Conservation (phyloP, 2,888 invertebrate species). For the Lycocerus yunnanus region DNA sequence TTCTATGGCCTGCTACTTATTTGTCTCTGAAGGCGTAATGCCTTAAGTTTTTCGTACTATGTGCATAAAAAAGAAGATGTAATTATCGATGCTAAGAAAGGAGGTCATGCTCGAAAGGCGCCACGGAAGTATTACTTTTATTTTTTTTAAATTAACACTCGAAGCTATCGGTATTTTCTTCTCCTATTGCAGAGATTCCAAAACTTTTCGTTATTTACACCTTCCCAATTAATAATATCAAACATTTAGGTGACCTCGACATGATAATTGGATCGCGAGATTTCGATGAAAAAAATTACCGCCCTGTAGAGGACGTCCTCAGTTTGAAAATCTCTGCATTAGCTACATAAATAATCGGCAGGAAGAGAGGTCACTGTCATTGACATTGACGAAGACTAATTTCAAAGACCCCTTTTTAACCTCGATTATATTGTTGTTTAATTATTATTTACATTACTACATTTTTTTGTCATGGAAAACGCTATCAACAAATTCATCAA, state of each 20-base stretch:
- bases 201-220: not conserved
- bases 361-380: slow-evolving; percentile 42
- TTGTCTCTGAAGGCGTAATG: slow-evolving; percentile 6
- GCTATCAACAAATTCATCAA: not conserved
- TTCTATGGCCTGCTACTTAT: slow-evolving; percentile 4
- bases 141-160: slow-evolving; percentile 31
- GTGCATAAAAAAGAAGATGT: slow-evolving; percentile 24
- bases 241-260: not conserved
- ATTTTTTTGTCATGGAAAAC: slow-evolving; percentile 10
- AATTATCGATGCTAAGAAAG: slow-evolving; percentile 34
- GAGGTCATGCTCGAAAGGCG: slow-evolving; percentile 36
- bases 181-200: not conserved
- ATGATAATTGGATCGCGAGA: not conserved
- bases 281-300: not conserved
- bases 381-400: slow-evolving; percentile 35
- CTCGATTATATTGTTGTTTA: slow-evolving; percentile 16
- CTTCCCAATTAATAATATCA: not conserved
- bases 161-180: slow-evolving; percentile 17
- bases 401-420: slow-evolving; percentile 14
- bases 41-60: slow-evolving; percentile 5
- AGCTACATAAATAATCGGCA: slow-evolving; percentile 16
- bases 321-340: not conserved
- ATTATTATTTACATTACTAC: slow-evolving; percentile 20
- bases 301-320: not conserved
- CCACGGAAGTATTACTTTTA: slow-evolving; percentile 34